Conservation (phyloP, 2,113 vertebrate genomes). For the Sinocyclocheilus grahami region DNA sequence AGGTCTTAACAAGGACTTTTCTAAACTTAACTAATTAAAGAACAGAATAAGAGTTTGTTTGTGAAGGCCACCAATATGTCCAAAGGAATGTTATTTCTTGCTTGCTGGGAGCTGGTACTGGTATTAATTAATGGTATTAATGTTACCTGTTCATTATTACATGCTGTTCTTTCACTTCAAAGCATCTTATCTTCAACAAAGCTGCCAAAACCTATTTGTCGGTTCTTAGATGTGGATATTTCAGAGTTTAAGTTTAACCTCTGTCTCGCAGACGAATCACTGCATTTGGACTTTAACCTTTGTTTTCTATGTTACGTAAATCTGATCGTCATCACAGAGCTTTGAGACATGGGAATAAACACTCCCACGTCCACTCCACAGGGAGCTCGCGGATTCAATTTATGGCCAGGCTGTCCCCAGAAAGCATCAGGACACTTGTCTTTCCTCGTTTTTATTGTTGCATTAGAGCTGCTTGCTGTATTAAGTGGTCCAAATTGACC, state of each 20-base stretch:
- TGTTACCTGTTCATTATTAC: background rate
- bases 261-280: conserved; percentile 19
- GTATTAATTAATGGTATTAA: background rate
- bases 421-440: conserved; percentile 49
- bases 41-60: background rate
- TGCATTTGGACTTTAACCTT: conserved; percentile 19
- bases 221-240: conserved; percentile 23
- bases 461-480: background rate
- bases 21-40: background rate
- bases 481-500: background rate
- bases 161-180: background rate
- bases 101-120: background rate
- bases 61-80: background rate
- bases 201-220: background rate
- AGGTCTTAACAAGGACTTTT: background rate
- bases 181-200: background rate
- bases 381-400: conserved; percentile 20
- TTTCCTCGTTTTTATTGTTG: background rate
- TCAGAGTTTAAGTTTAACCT: conserved; percentile 41
- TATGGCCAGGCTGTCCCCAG: conserved; percentile 83
- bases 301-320: conserved; percentile 41
- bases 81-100: background rate
- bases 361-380: background rate
- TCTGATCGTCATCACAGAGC: conserved; percentile 9
- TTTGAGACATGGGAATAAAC: conserved; percentile 34